Percentiles rank a stretch among this genome's conserved stretches.
These are phyloP conservation scores for Proctacanthus coquilletti DNA, from an alignment of 1,140 invertebrate genomes.

Conservation along the genomic window DNA sequence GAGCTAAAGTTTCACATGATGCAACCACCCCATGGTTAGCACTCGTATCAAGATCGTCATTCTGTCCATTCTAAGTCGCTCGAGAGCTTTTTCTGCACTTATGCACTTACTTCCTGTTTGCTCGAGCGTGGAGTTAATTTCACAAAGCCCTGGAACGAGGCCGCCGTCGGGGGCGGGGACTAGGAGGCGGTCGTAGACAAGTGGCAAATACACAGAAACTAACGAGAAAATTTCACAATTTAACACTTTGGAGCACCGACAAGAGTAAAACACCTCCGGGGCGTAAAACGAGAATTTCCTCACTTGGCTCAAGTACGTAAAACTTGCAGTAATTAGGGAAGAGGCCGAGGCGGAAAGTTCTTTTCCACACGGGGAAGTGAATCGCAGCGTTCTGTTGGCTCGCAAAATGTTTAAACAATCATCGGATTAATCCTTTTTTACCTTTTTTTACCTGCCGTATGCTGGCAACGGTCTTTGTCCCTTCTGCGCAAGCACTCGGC, in stretches of 20 bases:
- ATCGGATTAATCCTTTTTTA: too few relatives aligned
- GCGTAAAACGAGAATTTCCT: background rate
- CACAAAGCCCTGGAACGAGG: background rate
- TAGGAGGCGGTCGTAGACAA: background rate
- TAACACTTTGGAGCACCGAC: background rate
- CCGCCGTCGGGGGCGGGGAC: background rate
- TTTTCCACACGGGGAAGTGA: too few relatives aligned
- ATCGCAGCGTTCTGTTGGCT: too few relatives aligned
- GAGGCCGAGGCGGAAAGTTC: too few relatives aligned
- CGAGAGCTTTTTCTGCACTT: too few relatives aligned
- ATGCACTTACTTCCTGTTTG: slow-evolving; percentile 1
- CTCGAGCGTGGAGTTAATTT: background rate
- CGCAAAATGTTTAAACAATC: too few relatives aligned
- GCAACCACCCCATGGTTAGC: background rate
- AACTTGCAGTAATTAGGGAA: too few relatives aligned
- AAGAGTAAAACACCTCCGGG: background rate
- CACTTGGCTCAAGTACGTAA: background rate
- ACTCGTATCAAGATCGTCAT: background rate
- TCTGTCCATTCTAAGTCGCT: background rate
- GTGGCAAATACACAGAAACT: slow-evolving; percentile 1
- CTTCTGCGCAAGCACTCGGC: too few relatives aligned
- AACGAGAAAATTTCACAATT: slow-evolving; percentile 1
- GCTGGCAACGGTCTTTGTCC: too few relatives aligned
- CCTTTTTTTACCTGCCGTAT: too few relatives aligned
- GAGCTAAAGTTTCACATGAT: background rate